Conservation (phyloP, 2,888 invertebrate genomes). For the Ochropacha duplaris region DNA sequence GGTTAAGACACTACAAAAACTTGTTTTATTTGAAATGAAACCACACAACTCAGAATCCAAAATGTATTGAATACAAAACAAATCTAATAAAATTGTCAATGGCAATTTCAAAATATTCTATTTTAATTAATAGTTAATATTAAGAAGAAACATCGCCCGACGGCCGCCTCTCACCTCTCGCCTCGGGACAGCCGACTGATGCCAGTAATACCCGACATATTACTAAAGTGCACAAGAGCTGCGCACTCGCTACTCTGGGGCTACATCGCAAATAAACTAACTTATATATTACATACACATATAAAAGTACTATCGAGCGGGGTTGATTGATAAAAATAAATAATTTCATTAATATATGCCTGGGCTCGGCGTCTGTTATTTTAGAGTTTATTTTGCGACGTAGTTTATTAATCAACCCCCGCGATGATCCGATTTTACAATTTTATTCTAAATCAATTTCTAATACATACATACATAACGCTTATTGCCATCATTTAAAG, state of each 20-base stretch:
- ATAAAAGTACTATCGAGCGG: slow-evolving; percentile 25
- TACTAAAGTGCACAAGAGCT: not conserved
- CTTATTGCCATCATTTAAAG: slow-evolving; percentile 27
- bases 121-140: slow-evolving; percentile 65
- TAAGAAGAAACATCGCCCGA: slow-evolving; percentile 36
- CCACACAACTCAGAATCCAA: slow-evolving; percentile 68
- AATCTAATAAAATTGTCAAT: slow-evolving; percentile 77
- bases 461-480: slow-evolving; percentile 20
- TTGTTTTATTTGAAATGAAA: slow-evolving; percentile 31
- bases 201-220: too few relatives aligned
- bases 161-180: slow-evolving; percentile 9
- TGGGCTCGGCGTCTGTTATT: not conserved
- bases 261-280: slow-evolving; percentile 5
- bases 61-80: slow-evolving; percentile 82
- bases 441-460: slow-evolving; percentile 39
- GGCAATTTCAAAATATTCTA: slow-evolving; percentile 77
- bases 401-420: slow-evolving; percentile 15
- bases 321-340: slow-evolving; percentile 41
- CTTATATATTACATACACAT: slow-evolving; percentile 36
- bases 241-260: slow-evolving; percentile 25
- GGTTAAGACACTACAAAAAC: not conserved
- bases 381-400: not conserved
- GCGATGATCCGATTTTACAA: slow-evolving; percentile 29
- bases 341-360: slow-evolving; percentile 27
- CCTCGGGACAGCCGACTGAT: too few relatives aligned